Base-by-base conservation (phyloP, 2,113 vertebrate genomes). In the Acrocephalus arundinaceus region DNA sequence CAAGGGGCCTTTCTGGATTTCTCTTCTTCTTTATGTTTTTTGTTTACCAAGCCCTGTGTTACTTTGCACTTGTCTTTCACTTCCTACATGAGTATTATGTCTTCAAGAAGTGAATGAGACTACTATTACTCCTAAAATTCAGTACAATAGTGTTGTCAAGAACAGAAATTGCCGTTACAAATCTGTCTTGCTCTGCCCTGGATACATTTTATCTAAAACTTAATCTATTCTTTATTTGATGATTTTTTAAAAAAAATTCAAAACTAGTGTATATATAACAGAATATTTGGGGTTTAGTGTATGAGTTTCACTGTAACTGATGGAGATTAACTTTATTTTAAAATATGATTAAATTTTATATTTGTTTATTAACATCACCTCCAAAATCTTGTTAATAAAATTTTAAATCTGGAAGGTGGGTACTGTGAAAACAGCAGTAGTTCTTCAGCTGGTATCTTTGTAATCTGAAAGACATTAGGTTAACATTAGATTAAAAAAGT, bases 141-240 rank as follows among this genome's bases (percentile, higher is more conserved):
- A 25, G 11, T 22, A 52, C 5, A 57, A n/a, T 21, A 57, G 3
- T 41, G 27, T 39, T 81, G 24, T 3, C 16, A 52, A 72, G n/a
- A 65, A 20, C 3, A 79, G 7, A 1, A 91, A 21, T 0, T 2
- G 6, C 2, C 11, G 3, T 55, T 59, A 51, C 1, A 74, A 55
- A 61, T 55, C 11, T 70, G 2, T 54, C 3, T 77, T 62, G 61
- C 8, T 66, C n/a, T 90, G 3, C 35, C 9, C 10, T 59, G 35
- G 10, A 2, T 81, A 67, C 31, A 30, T 66, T 94, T 82, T 78
- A 35, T 48, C 15, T 65, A n/a, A 65, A 72, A 49, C 1, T n/a
- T 54, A 8, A 41, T 22, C 37, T 68, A 7, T 78, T 6, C 0
- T 82, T 46, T 52, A n/a, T n/a, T 16, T 61, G 10, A 9, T 28